Evolutionary conservation across 2,888 invertebrate species (phyloP).

Genomic region (Plutella xylostella): DNA sequence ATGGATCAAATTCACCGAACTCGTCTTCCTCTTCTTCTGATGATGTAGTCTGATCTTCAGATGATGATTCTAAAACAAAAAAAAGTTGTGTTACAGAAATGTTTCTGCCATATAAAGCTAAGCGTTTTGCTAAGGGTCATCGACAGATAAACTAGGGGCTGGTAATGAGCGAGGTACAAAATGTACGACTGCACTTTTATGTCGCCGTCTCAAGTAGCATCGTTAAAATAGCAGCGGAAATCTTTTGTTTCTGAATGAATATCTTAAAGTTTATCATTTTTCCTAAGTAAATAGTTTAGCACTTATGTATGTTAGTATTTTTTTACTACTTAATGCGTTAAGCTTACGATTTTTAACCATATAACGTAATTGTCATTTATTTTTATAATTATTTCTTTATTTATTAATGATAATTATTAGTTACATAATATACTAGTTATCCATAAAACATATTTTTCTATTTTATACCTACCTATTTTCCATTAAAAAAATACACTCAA

Average conservation of each 20-base stretch:
- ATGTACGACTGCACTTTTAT: slow-evolving; percentile 28
- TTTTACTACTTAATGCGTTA: too few species aligned
- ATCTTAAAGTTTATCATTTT: too few species aligned
- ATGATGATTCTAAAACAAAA: slow-evolving; percentile 54
- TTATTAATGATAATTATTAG: too few species aligned
- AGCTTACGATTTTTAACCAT: too few species aligned
- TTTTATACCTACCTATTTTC: too few species aligned
- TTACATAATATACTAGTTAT: too few species aligned
- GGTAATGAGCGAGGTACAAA: slow-evolving; percentile 35
- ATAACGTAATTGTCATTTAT: too few species aligned
- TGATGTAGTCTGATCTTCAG: slow-evolving; percentile 61
- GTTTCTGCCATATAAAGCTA: background rate
- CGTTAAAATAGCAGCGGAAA: slow-evolving; percentile 40
- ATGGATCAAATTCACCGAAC: slow-evolving; percentile 62
- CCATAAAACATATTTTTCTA: too few species aligned
- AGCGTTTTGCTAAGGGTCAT: slow-evolving; percentile 16
- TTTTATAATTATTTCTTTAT: too few species aligned
- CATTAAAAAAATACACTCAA: too few species aligned
- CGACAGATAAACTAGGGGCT: slow-evolving; percentile 27
- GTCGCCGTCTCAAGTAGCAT: slow-evolving; percentile 35
- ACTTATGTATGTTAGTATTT: too few species aligned
- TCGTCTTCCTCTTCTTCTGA: slow-evolving; percentile 72
- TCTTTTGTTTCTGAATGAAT: slow-evolving; percentile 23
- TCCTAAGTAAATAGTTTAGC: too few species aligned
- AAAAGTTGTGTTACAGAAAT: background rate